Evolutionary conservation across 2,113 vertebrate species (phyloP), one percentile per base, ranked within the genome.

Genomic region (Tursiops truncatus): DNA sequence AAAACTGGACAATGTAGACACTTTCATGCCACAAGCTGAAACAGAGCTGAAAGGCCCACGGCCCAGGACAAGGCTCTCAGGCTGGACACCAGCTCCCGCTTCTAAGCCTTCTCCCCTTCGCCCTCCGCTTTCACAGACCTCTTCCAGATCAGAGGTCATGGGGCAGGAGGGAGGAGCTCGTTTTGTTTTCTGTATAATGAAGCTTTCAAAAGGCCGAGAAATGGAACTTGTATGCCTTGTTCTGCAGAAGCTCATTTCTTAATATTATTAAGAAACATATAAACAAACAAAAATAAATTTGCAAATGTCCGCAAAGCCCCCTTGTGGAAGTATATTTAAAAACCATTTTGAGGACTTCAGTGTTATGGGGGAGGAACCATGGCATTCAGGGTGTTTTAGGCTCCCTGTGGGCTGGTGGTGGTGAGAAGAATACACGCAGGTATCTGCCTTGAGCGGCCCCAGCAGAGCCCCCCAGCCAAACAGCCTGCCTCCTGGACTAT

Each of bases 311-410:
- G 94, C 96, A 98, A 98, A 98, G 99, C 98, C 98, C 98, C 98
- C 98, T 99, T 98, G 98, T 99, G 98, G 99, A 99, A 98, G 83
- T 87, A 97, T 81, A 65, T 97, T 98, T 98, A 97, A 98, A 97
- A 98, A 95, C n/a, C 74, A 53, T 81, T 4, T 5, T 13, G 28
- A 91, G 83, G 47, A 18, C 56, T 31, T 28, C 18, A 53, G 44
- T 33, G 63, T 60, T 25, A 11, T 74, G 44, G 94, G 47, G 56
- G 74, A 91, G 77, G 83, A 26, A 91, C 20, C 14, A 21, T 2
- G 38, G 63, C 20, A 2, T 83, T 60, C 9, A 0, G 14, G 62
- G 13, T 26, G 5, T 26, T 63, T 50, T 9, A 21, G 82, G 33
- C 26, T 86, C n/a, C 62, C 33, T 3, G 28, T 14, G 80, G 67